Conservation (phyloP, 2,797 vertebrate genomes). For the Hephaestus fuliginosus region DNA sequence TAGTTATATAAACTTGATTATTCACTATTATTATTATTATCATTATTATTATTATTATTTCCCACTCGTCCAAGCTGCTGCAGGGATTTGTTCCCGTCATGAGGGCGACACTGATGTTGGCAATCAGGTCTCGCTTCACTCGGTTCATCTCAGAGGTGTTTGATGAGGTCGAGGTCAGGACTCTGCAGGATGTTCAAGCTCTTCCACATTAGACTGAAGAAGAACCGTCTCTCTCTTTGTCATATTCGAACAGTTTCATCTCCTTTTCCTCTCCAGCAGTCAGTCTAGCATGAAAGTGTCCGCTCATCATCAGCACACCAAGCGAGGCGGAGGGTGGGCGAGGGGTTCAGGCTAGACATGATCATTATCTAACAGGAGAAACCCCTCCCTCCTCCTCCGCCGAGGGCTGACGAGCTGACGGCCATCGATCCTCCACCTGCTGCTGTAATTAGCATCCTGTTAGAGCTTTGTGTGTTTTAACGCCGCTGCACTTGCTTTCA, state of each 20-base stretch:
- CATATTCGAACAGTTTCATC: neutral
- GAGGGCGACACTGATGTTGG: too few species aligned
- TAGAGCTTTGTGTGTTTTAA: conserved; percentile 48
- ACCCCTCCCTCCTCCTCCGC: neutral
- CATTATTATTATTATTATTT: too few species aligned
- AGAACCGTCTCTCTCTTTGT: neutral
- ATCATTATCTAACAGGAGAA: conserved; percentile 29
- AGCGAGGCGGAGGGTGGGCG: neutral
- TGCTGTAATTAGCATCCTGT: conserved; percentile 68
- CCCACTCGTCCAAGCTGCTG: too few species aligned
- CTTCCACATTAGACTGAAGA: neutral
- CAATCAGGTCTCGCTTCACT: neutral
- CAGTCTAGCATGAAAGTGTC: neutral
- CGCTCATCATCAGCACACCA: conserved; percentile 1
- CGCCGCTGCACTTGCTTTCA: conserved; percentile 28
- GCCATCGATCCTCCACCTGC: conserved; percentile 61
- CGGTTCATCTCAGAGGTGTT: neutral
- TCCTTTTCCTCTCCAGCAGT: neutral
- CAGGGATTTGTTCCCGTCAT: too few species aligned
- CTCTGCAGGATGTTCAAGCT: neutral
- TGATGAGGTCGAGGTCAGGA: neutral
- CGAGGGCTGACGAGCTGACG: conserved; percentile 29
- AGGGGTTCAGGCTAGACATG: neutral
- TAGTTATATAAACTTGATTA: too few species aligned
- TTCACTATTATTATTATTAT: too few species aligned